Conservation (phyloP, 2,888 invertebrate species). For the Micoletzkya japonica region DNA sequence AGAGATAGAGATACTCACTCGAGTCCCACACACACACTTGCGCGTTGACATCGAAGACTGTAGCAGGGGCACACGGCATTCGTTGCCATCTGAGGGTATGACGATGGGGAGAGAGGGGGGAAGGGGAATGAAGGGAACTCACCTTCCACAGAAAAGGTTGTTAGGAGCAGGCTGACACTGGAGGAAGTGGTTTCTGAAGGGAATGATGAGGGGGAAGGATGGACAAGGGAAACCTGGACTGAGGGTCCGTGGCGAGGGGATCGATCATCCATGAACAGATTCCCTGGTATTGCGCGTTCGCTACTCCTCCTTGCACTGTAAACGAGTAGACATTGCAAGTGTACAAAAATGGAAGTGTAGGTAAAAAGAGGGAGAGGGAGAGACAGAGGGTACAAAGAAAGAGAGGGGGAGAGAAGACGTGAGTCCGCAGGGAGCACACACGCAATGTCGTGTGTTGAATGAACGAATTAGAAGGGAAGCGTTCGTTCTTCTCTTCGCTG, state of each 20-base stretch:
- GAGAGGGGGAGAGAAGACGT: too few species aligned
- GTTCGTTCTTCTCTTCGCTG: too few species aligned
- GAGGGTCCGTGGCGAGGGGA: conserved; percentile 60
- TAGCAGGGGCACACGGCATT: conserved; percentile 63
- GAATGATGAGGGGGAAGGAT: conserved; percentile 5
- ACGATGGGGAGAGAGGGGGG: neutral
- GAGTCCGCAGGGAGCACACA: too few species aligned
- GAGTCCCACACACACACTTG: conserved; percentile 56
- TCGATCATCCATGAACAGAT: conserved; percentile 65
- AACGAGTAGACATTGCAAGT: too few species aligned
- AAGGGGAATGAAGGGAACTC: conserved; percentile 19
- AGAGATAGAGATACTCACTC: conserved; percentile 38
- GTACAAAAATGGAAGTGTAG: neutral
- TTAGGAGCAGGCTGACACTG: conserved; percentile 62
- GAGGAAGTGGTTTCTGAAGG: conserved; percentile 46
- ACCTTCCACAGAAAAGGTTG: conserved; percentile 62
- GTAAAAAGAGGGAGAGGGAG: too few species aligned
- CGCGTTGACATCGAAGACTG: conserved; percentile 58
- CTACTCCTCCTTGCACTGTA: conserved; percentile 58
- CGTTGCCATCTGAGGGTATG: conserved; percentile 44
- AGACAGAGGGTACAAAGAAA: too few species aligned
- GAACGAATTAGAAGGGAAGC: too few species aligned
- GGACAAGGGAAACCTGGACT: conserved; percentile 34
- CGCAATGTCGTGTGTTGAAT: neutral
- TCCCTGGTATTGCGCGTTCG: conserved; percentile 61